Conservation (phyloP, 2,113 vertebrate species). For the Xenopus tropicalis region UCB_Xtro_10.0 CM004446.2:81160501-81161000, state of each 20-base stretch:
- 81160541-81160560: conserved; percentile 67
- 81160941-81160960: conserved; percentile 37
- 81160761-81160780: fast-evolving
- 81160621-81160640: conserved; percentile 51
- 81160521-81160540: conserved; percentile 60
- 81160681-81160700: background rate
- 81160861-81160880: background rate
- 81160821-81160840: no score
- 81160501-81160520: conserved; percentile 51
- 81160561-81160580: conserved; percentile 46
- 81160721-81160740: fast-evolving
- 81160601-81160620: conserved; percentile 63
- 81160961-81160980: conserved; percentile 18
- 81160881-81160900: background rate
- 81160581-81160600: conserved; percentile 70
- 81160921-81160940: conserved; percentile 43
- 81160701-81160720: conserved; percentile 12
- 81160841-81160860: no score
- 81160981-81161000: conserved; percentile 37
- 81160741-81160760: background rate
- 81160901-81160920: conserved; percentile 35
- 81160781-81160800: background rate
- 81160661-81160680: conserved; percentile 1
- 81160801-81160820: no score
- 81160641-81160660: conserved; percentile 25